Evolutionary conservation across 2,113 vertebrate genomes (phyloP).

Genomic region (Alosa alosa): DNA sequence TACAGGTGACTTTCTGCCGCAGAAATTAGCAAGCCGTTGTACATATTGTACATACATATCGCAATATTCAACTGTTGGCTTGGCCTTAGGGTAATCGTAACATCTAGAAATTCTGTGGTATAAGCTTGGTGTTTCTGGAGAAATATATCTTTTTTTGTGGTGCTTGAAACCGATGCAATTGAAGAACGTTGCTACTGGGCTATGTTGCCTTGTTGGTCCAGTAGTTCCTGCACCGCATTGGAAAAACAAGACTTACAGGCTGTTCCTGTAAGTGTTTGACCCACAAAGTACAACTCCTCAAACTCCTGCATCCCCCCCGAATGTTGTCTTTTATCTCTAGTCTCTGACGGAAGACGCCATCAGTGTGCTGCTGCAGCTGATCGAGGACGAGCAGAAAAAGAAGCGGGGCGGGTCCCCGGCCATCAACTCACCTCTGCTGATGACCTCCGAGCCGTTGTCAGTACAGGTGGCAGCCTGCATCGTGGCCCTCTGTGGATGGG

Average conservation of each 20-base stretch:
- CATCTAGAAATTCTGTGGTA: too few species aligned
- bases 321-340: constrained; percentile 57
- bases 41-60: too few species aligned
- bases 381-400: constrained; percentile 79
- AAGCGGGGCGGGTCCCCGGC: constrained; percentile 56
- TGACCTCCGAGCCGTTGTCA: constrained; percentile 75
- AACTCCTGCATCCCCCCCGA: neutral
- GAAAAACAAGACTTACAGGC: neutral
- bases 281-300: too few species aligned
- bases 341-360: constrained; percentile 84
- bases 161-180: too few species aligned
- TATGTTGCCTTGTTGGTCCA: neutral
- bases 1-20: too few species aligned
- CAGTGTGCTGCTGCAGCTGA: constrained; percentile 77
- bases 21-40: too few species aligned
- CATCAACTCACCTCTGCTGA: constrained; percentile 84
- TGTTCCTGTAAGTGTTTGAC: neutral
- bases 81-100: too few species aligned
- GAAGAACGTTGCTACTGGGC: too few species aligned
- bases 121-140: too few species aligned
- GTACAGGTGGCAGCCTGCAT: constrained; percentile 85
- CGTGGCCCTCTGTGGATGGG: constrained; percentile 90
- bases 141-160: too few species aligned
- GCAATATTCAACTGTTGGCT: too few species aligned
- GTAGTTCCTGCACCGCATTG: neutral